These are phyloP conservation scores for Linurgus olivaceus DNA, from an alignment of 2,797 vertebrate species.

Conservation along the genomic window DNA sequence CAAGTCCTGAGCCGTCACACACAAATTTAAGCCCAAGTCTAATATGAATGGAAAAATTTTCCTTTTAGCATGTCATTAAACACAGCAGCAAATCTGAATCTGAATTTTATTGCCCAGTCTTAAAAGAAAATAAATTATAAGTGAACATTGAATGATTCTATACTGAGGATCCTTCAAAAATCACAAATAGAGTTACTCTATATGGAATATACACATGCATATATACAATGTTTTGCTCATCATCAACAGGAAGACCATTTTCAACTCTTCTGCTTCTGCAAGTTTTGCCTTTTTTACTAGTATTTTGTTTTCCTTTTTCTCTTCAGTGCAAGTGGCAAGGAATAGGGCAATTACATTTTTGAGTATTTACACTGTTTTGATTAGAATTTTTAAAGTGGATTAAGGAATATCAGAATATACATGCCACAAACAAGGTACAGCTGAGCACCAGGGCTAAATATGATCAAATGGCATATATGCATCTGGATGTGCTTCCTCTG, in stretches of 20 bases:
- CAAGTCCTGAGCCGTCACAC: not conserved
- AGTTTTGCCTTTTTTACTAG: not conserved
- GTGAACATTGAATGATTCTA: not conserved
- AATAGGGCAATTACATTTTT: not conserved
- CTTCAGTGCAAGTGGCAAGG: not conserved
- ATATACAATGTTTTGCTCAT: not conserved
- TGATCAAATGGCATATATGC: not conserved
- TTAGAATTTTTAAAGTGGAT: accelerated
- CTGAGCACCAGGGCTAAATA: not conserved
- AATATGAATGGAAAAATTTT: not conserved
- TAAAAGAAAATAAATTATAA: not conserved
- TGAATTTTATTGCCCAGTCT: not conserved
- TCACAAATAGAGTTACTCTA: not conserved
- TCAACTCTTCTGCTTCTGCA: not conserved
- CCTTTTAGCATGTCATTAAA: not conserved
- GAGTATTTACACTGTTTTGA: not conserved
- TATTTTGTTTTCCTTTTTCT: not conserved
- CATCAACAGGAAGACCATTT: not conserved
- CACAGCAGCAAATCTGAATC: not conserved
- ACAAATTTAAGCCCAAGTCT: not conserved
- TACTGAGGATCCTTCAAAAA: not conserved
- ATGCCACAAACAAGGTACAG: not conserved
- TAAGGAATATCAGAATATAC: not conserved
- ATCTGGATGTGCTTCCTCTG: not conserved
- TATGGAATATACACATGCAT: not conserved